Percentiles rank a stretch among this genome's conserved stretches.
These are phyloP conservation scores for Chrysemys picta DNA, from an alignment of 2,113 vertebrate genomes.

Conservation along the genomic window DNA sequence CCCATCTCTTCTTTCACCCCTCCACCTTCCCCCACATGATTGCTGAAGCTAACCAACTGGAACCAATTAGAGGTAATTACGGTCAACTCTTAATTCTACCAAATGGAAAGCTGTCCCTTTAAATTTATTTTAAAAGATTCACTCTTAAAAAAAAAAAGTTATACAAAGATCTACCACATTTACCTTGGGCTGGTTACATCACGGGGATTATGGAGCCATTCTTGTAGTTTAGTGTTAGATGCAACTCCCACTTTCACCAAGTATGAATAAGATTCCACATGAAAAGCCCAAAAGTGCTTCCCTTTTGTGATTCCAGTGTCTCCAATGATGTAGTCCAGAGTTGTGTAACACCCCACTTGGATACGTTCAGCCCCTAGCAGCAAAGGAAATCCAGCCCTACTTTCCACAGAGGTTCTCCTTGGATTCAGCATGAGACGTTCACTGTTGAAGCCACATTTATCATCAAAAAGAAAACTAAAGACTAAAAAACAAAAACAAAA, in stretches of 20 bases:
- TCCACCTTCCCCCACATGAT: background rate
- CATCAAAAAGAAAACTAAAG: slow-evolving; percentile 94
- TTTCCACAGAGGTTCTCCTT: slow-evolving; percentile 89
- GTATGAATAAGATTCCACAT: slow-evolving; percentile 90
- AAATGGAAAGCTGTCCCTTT: background rate
- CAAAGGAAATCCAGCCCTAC: slow-evolving; percentile 87
- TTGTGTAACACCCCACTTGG: slow-evolving; percentile 90
- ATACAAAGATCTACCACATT: background rate
- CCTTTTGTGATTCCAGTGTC: slow-evolving; percentile 92
- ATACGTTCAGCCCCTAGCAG: slow-evolving; percentile 90
- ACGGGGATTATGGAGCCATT: slow-evolving; percentile 92
- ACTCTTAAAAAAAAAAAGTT: background rate
- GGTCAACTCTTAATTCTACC: background rate
- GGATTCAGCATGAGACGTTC: slow-evolving; percentile 89
- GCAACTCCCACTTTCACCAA: slow-evolving; percentile 96
- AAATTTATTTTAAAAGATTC: background rate
- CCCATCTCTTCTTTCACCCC: background rate
- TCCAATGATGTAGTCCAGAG: slow-evolving; percentile 93
- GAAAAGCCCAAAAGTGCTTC: slow-evolving; percentile 95
- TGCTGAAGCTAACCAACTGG: background rate
- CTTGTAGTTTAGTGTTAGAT: slow-evolving; percentile 89
- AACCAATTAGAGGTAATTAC: background rate
- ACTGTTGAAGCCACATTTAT: slow-evolving; percentile 93
- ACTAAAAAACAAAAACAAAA: slow-evolving; percentile 67
- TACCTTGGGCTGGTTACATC: slow-evolving; percentile 95